Evolutionary conservation across 2,113 vertebrate species (phyloP), one percentile per base, ranked within the genome.

Genomic region (Ailuropoda melanoleuca): DNA sequence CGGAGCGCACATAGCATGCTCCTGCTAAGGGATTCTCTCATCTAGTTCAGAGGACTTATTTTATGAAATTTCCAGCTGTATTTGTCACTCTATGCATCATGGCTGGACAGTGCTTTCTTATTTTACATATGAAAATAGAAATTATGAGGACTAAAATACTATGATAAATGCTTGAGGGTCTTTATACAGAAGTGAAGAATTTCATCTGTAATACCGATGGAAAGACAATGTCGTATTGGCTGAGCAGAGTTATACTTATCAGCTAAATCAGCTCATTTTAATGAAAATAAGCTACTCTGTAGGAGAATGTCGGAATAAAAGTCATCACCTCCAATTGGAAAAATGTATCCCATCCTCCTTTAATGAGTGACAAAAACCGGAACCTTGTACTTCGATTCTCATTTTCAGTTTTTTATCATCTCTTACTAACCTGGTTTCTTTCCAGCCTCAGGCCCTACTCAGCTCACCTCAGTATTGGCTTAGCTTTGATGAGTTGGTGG

Each of bases 301-400:
- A 70, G 96, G 39, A 89, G 15, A 55, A 88, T 43, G 60, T 95
- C 26, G 89, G 37, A 91, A 48, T 90, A 88, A 96, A 95, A 26
- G 70, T 94, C 48, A 83, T 84, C 1, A 0, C 60, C 34, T 60
- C 29, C 17, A 75, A 18, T 8, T 70, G 70, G 31, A 84, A 83
- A 87, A 58, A 58, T 66, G 19, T 58, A n/a, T 81, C 34, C 9
- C 19, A 58, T 48, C 31, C 31, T 43, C 12, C 26, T 31, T 26
- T 74, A 34, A 83, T 68, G 50, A 53, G 23, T 80, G 26, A 68
- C 24, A 29, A 82, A 95, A 53, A 43, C 6, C 34, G 75, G 56
- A 60, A 81, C 1, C 43, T 68, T 75, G 75, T 34, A 31, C 75
- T 87, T 96, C 29, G 1, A 31, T 39, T 46, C 48, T 82, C 34